Evolutionary conservation across 2,888 invertebrate species (phyloP).

Genomic region (Oithona nana): DNA sequence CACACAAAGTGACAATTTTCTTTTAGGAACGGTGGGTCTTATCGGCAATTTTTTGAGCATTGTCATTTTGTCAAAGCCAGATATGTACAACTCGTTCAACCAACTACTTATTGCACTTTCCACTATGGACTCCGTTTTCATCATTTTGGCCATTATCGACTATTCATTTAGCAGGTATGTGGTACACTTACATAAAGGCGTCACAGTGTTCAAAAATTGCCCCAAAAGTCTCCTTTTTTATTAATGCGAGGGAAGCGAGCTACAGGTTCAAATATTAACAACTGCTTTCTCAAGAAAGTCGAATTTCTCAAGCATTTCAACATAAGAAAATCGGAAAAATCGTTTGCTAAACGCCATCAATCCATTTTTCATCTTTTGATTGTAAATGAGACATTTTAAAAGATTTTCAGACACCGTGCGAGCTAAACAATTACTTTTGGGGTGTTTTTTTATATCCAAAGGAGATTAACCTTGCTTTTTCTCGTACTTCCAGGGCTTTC

Average conservation of each 20-base stretch:
- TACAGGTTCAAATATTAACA: background rate
- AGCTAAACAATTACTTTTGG: no score
- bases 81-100: constrained; percentile 14
- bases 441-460: no score
- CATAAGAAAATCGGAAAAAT: no score
- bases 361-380: no score
- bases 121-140: background rate
- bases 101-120: constrained; percentile 6
- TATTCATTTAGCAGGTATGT: constrained; percentile 8
- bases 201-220: background rate
- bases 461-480: no score
- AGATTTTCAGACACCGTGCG: no score
- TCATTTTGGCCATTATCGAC: constrained; percentile 9
- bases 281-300: background rate
- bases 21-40: constrained; percentile 8
- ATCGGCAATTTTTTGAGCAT: constrained; percentile 1
- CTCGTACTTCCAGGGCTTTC: constrained; percentile 14
- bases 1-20: no score
- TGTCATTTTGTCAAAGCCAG: background rate
- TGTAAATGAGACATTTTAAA: no score
- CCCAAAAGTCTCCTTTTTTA: background rate
- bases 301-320: no score
- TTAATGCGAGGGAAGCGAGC: background rate
- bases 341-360: no score
- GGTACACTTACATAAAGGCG: background rate